Evolutionary conservation across 2,888 invertebrate species (phyloP).

Genomic region (Catocala sponsa): DNA sequence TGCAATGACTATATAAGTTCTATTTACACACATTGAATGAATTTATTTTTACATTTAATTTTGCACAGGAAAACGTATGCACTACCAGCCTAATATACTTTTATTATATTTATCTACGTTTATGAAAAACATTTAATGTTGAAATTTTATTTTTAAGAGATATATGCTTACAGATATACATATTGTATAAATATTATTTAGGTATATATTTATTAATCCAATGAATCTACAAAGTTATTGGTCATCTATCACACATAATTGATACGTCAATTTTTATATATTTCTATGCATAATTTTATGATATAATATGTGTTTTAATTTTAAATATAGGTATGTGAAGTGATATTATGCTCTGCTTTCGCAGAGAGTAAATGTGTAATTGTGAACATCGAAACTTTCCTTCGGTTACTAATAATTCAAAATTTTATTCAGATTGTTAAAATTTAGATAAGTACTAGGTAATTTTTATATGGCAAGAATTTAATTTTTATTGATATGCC

Average conservation of each 20-base stretch:
- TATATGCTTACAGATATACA: slow-evolving; percentile 47
- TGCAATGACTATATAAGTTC: slow-evolving; percentile 1
- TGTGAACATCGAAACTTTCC: neutral
- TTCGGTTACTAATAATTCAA: neutral
- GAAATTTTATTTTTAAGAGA: slow-evolving; percentile 34
- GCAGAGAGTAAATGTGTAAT: neutral
- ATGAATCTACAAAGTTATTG: slow-evolving; percentile 71
- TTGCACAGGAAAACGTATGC: slow-evolving; percentile 26
- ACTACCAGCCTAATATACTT: slow-evolving; percentile 40
- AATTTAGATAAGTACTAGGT: no score
- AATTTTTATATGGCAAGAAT: slow-evolving; percentile 29
- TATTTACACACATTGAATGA: slow-evolving; percentile 32
- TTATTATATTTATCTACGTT: slow-evolving; percentile 31
- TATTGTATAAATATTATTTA: slow-evolving; percentile 51
- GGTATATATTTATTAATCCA: slow-evolving; percentile 54
- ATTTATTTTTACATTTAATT: slow-evolving; percentile 25
- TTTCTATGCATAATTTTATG: slow-evolving; percentile 26
- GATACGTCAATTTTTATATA: slow-evolving; percentile 62
- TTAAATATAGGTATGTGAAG: neutral
- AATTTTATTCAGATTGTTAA: no score
- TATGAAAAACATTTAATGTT: slow-evolving; percentile 45
- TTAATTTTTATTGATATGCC: neutral
- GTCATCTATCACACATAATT: slow-evolving; percentile 84
- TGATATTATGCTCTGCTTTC: neutral
- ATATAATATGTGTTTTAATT: slow-evolving; percentile 4